These are phyloP conservation scores for Stichopus horrens DNA, from an alignment of 53 echinoderm and acorn worm species.

Conservation along the genomic window DNA sequence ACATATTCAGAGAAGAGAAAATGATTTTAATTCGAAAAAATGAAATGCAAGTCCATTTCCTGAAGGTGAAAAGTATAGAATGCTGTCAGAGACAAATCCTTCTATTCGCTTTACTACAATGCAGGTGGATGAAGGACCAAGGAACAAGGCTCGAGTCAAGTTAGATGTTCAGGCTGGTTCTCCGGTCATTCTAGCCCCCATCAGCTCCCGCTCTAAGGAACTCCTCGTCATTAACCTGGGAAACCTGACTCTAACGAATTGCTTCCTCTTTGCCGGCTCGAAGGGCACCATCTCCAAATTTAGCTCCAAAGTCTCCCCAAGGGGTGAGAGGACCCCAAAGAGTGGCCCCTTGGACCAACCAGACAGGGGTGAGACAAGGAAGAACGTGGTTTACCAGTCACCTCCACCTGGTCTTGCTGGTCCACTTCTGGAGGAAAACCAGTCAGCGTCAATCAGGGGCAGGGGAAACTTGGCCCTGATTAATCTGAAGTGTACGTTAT, in stretches of 20 bases:
- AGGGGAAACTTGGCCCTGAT: constrained; percentile 11
- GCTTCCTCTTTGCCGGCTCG: constrained; percentile 79
- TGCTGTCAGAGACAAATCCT: neutral
- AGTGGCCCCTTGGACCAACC: neutral
- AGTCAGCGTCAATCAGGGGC: neutral
- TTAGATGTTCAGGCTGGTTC: constrained; percentile 97
- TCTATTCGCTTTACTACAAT: neutral
- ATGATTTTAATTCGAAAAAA: no score
- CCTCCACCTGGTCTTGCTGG: constrained; percentile 15
- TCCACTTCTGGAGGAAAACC: neutral
- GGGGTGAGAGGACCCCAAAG: neutral
- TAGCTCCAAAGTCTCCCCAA: constrained; percentile 53
- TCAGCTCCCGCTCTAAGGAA: constrained; percentile 83
- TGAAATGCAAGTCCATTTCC: no score
- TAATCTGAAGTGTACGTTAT: neutral
- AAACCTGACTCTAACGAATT: constrained; percentile 83
- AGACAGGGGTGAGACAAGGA: neutral
- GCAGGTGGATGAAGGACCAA: constrained; percentile 81
- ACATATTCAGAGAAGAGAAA: no score
- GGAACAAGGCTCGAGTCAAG: constrained; percentile 68
- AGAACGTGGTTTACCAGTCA: constrained; percentile 12
- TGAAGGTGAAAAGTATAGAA: constrained; percentile 54
- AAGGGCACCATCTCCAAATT: constrained; percentile 81
- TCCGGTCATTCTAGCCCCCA: constrained; percentile 91
- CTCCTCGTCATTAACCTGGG: constrained; percentile 94